Base-by-base conservation (phyloP, 2,113 vertebrate genomes). In the Boulengerochromis microlepis region DNA sequence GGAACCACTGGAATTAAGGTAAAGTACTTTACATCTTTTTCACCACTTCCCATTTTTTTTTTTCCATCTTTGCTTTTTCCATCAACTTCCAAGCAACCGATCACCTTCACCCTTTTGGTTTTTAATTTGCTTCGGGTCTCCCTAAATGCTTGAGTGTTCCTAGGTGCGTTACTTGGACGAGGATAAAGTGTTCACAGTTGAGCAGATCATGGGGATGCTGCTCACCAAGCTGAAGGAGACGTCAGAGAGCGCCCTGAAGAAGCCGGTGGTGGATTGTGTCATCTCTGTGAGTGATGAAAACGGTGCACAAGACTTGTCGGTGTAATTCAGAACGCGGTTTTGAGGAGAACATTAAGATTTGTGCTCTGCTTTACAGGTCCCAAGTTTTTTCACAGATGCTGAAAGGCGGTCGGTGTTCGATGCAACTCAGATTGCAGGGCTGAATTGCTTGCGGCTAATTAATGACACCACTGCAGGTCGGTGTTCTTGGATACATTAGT, bases 401-500 rank as follows among this genome's bases (percentile, higher is more conserved):
- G 97, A 99, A 88, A 97, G 98, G 81, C 97, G 98, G 38, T 99
- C 98, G 3, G 97, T 99, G 93, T 97, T 99, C 89, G 97, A 98
- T 42, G 98, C 98, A 26, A 96, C 97, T 80, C 98, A 98, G 89
- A 98, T 99, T 8, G 98, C 98, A 54, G 98, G 98, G 50, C 95
- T 99, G 92, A 99, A 99, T 93, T 99, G 98, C 93, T 95, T 99
- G 93, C 97, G 97, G 82, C 95, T 99, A 69, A 99, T 99, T 95
- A 99, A 99, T 90, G 98, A 99, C 86, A 99, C 98, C 54, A 99
- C 98, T 87, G 98, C 98, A 97, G 98, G 98, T 99, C 86, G 83
- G 95, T 90, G 81, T 35, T 83, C 22, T 42, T 18, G 10, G 16
- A 19, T 18, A 18, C 50, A 78, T 40, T 76, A 19, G 16, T 29